Evolutionary conservation across 2,797 vertebrate genomes (phyloP).

Genomic region (Schizothorax lantsangensis): DNA sequence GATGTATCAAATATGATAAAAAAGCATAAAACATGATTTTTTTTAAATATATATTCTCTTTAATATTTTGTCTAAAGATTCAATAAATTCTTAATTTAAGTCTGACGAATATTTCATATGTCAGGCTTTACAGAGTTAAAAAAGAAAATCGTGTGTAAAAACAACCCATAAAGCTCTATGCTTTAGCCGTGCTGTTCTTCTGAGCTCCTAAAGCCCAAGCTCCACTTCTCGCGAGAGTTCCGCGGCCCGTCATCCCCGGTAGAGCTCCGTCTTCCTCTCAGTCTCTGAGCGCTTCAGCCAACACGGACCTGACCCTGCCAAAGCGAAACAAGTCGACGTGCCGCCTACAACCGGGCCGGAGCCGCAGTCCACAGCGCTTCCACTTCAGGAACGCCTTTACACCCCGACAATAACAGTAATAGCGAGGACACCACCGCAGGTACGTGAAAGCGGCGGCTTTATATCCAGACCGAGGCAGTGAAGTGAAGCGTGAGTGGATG

Average conservation of each 20-base stretch:
- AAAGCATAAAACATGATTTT: no score
- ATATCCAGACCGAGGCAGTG: background rate
- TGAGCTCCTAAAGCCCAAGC: background rate
- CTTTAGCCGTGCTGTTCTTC: background rate
- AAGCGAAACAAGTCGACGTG: constrained; percentile 72
- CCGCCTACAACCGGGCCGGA: constrained; percentile 72
- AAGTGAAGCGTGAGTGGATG: constrained; percentile 25
- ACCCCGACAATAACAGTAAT: constrained; percentile 58
- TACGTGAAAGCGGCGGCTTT: constrained; percentile 33
- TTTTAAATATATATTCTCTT: no score
- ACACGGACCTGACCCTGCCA: constrained; percentile 71
- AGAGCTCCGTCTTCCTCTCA: constrained; percentile 36
- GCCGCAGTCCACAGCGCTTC: constrained; percentile 69
- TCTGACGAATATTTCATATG: background rate
- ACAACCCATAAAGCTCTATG: background rate
- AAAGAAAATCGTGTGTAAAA: background rate
- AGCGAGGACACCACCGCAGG: constrained; percentile 52
- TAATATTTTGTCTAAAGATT: no score
- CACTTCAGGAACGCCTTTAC: constrained; percentile 67
- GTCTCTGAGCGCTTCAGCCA: constrained; percentile 60
- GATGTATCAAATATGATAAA: background rate
- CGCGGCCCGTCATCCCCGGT: constrained; percentile 6
- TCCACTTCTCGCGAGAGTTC: constrained; percentile 27
- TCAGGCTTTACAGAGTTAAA: background rate
- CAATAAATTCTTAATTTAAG: no score